A percentile compares a stretch with the other conserved stretches of the same genome.
These are phyloP conservation scores for Pogonophryne albipinna DNA, from an alignment of 2,797 vertebrate genomes.

Conservation along the genomic window DNA sequence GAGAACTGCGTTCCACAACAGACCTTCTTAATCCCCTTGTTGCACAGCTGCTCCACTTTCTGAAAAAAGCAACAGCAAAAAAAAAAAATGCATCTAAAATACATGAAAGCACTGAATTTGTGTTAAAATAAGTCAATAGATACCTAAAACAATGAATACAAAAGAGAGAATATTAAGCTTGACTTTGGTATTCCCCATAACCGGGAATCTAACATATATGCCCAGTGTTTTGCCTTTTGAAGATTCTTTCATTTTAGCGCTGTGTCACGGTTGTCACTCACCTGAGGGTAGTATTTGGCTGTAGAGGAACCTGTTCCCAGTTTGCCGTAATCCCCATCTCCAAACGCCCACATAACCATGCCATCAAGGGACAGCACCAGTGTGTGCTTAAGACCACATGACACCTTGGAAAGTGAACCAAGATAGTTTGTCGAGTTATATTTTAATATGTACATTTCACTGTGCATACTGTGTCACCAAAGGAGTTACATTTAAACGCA, in stretches of 20 bases:
- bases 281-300: constrained; percentile 89
- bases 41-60: constrained; percentile 88
- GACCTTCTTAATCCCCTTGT: constrained; percentile 86
- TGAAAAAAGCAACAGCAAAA: constrained; percentile 62
- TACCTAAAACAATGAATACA: background rate
- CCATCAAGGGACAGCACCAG: constrained; percentile 86
- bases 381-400: constrained; percentile 88
- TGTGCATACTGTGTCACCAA: background rate
- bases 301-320: constrained; percentile 86
- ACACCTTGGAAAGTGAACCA: constrained; percentile 76
- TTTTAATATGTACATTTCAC: background rate
- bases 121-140: background rate
- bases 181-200: background rate
- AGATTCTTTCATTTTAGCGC: background rate
- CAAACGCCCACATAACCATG: constrained; percentile 87
- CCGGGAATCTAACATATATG: constrained; percentile 1
- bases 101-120: background rate
- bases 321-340: constrained; percentile 89
- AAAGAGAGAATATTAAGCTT: background rate
- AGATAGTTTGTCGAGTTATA: background rate
- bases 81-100: constrained; percentile 12
- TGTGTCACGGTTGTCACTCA: constrained; percentile 34
- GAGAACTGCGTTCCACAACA: constrained; percentile 88
- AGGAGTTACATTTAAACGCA: background rate
- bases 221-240: background rate